phyloP scores from a whole-genome alignment of 2,113 vertebrate genomes.

The Macquaria australasica region DNA sequence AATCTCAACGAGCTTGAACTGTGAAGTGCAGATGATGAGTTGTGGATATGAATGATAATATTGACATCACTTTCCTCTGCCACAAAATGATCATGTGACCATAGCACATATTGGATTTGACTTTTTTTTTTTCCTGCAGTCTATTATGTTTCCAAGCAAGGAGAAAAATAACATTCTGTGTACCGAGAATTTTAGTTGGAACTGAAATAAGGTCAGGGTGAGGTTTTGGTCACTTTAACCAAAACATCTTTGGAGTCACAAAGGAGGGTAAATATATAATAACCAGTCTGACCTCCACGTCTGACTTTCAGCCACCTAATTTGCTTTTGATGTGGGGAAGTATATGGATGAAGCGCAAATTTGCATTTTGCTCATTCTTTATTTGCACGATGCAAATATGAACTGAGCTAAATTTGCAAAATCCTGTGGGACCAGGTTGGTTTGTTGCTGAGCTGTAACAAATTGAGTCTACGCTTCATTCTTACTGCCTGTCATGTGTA shows the following conservation, averaged over 20 bases:
- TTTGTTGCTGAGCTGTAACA: conserved; percentile 70
- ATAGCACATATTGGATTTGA: conserved; percentile 3
- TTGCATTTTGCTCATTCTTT: conserved; percentile 63
- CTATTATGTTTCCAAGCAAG: conserved; percentile 6
- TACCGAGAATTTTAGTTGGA: conserved; percentile 10
- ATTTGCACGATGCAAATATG: conserved; percentile 73
- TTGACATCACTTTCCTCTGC: neutral
- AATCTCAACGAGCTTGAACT: conserved; percentile 24
- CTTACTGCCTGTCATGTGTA: conserved; percentile 23
- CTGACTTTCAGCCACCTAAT: conserved; percentile 63
- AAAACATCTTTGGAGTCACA: conserved; percentile 16
- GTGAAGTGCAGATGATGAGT: neutral
- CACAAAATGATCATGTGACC: conserved; percentile 1
- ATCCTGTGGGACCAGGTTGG: conserved; percentile 33
- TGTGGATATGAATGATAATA: conserved; percentile 16
- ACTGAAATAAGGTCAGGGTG: conserved; percentile 11
- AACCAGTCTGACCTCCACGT: conserved; percentile 60
- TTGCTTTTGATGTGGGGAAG: conserved; percentile 49
- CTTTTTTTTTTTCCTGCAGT: conserved; percentile 26
- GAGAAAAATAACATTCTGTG: conserved; percentile 5
- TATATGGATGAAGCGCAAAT: conserved; percentile 36
- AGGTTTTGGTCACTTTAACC: conserved; percentile 21
- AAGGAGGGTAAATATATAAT: conserved; percentile 39
- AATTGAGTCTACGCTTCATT: conserved; percentile 44
- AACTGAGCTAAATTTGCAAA: conserved; percentile 60